Conservation (phyloP, 1,140 invertebrate genomes). For the Macrosteles quadrilineatus region DNA sequence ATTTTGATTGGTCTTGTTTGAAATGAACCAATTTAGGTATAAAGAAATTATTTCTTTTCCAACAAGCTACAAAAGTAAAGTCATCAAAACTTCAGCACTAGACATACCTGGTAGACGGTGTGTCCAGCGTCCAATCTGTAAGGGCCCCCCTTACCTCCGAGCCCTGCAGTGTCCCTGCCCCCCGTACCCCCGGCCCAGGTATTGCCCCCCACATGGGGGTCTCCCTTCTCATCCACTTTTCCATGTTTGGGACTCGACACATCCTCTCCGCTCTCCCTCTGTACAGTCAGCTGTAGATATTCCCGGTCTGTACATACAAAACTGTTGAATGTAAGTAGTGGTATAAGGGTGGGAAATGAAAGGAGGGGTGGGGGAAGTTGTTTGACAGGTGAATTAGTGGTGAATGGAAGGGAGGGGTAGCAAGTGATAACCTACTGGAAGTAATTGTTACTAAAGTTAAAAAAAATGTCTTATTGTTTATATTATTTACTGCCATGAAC, state of each 20-base stretch:
- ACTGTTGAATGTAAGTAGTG: slow-evolving; percentile 17
- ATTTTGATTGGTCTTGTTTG: too few species aligned
- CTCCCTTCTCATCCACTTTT: slow-evolving; percentile 83
- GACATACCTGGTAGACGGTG: slow-evolving; percentile 83
- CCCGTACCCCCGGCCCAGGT: slow-evolving; percentile 96
- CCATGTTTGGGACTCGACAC: slow-evolving; percentile 87
- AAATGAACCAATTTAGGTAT: too few species aligned
- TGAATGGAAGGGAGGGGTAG: too few species aligned
- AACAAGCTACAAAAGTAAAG: too few species aligned
- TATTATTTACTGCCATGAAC: too few species aligned
- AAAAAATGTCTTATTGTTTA: too few species aligned
- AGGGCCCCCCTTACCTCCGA: slow-evolving; percentile 90
- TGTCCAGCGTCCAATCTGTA: slow-evolving; percentile 92
- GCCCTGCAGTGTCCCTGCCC: slow-evolving; percentile 88
- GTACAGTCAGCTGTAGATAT: slow-evolving; percentile 70
- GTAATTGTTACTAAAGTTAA: too few species aligned
- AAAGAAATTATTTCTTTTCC: too few species aligned
- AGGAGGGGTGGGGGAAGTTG: slow-evolving; percentile 10
- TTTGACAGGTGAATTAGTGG: too few species aligned
- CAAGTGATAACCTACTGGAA: too few species aligned
- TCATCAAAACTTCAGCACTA: too few species aligned
- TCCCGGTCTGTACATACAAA: slow-evolving; percentile 55
- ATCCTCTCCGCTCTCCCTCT: slow-evolving; percentile 69
- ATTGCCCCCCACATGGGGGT: slow-evolving; percentile 94
- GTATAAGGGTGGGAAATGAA: not conserved